Base-by-base conservation (phyloP, 2,888 invertebrate genomes). In the Drosophila phalerata region DNA sequence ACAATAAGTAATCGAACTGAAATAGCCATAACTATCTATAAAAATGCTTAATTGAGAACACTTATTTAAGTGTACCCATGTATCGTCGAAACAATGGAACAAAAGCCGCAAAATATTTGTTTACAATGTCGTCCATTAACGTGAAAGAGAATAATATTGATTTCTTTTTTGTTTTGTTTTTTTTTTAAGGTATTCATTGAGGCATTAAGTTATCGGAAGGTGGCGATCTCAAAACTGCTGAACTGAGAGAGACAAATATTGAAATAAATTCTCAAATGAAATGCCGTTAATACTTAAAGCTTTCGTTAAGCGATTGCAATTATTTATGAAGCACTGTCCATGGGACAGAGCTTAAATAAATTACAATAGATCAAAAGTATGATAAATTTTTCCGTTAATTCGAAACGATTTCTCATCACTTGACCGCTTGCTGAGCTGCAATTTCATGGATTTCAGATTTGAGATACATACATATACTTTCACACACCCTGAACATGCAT, bases 351-450 rank as follows among this genome's bases (percentile, higher is more conserved):
- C 48, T 70, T 60, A 56, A 75, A 61, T 62, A 73, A 73, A 60
- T 69, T 73, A 56, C 63, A 34, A 75, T 73, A 69, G 64, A 75
- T 73, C 76, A 75, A 69, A 62, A 64, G 52, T 55, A 53, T 65
- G 64, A 71, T 70, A 70, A 57, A 62, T 64, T 47, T 47, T 43
- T 37, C 57, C 61, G 49, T 74, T 79, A 69, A 64, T 60, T 79
- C 48, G 52, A 57, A 53, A 52, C 48, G 60, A 74, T 73, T 60
- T 69, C 45, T 74, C 60, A 63, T 68, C 30, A 52, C 42, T 52
- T 48, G 58, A 67, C 51, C 78, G 40, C 58, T 42, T n/a, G 43
- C 58, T 40, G 37, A 25, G 73, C 74, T 57, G 60, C 52, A 49
- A 64, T 57, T 64, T 57, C 40, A 42, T 34, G 40, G 34, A 34